Evolutionary conservation across 2,888 invertebrate genomes (phyloP), one percentile per base, ranked within the genome.

Genomic region (Heliconius ethilla): DNA sequence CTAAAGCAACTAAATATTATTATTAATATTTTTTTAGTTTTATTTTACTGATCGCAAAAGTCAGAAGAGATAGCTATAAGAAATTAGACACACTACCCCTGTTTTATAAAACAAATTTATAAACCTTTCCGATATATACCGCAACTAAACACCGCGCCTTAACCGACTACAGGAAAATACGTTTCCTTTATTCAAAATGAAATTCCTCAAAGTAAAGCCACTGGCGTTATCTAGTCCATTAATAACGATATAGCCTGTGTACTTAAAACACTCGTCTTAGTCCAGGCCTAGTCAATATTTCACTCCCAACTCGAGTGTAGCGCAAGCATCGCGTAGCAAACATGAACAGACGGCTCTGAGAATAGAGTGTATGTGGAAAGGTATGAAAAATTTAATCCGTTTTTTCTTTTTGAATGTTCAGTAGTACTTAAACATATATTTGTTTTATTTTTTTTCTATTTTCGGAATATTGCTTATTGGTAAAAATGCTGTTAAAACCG

Each of bases 251-350:
- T 73, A 73, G 62, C 37, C 25, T 63, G 76, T 72, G 51, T 33
- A 51, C 51, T 76, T 70, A 55, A 70, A 76, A 70, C 65, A 65
- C 76, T 76, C 70, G 55, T 40, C 73, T 73, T 63, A 72, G 70
- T 76, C 70, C 65, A 65, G 70, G 70, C 76, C 76, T 72, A 76
- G 70, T 76, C 76, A 70, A 76, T 76, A 76, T 76, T 70, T 76
- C 72, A 70, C 45, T 70, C 76, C 70, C 70, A 25, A 33, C 65
- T 76, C 70, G 76, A 76, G 76, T 72, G 76, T 70, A 70, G 40
- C 51, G 76, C 70, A 76, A 76, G 70, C 76, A 72, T 37, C 40
- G 70, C 45, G 76, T 25, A 70, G 76, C 63, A 76, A 76, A 76
- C 76, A 76, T 22, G 65, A 70, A 72, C 76, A 63, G 62, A 37